A percentile compares a stretch with the other conserved stretches of the same genome.
Conservation (phyloP, 2,797 vertebrate species). For the Vireo griseus region DNA sequence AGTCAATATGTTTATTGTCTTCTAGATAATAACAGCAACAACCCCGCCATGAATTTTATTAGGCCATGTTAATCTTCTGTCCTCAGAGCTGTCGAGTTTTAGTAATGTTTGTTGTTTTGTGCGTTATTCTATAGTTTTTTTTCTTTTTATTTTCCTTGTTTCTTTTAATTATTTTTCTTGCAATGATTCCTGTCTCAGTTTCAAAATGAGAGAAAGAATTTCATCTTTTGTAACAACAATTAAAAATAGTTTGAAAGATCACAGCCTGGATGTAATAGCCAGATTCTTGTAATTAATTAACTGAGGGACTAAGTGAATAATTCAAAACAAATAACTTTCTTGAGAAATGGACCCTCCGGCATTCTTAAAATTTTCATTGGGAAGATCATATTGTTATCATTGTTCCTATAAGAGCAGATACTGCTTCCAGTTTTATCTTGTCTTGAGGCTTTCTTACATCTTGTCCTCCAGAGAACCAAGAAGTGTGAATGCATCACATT, state of each 20-base stretch:
- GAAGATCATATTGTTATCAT: neutral
- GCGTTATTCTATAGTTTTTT: neutral
- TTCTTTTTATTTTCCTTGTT: rapidly evolving
- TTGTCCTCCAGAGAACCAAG: neutral
- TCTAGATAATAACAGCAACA: neutral
- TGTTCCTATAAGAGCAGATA: neutral
- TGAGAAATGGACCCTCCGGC: neutral
- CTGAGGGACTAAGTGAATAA: neutral
- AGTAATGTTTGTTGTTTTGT: neutral
- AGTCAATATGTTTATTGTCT: neutral
- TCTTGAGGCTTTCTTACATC: neutral
- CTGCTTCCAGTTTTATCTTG: no score
- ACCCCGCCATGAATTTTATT: neutral
- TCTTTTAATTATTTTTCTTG: neutral
- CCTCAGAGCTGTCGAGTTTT: neutral
- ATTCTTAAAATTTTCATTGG: neutral
- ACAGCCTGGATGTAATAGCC: neutral
- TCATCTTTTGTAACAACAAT: neutral
- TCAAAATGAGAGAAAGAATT: neutral
- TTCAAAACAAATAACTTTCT: neutral
- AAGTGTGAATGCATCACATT: neutral
- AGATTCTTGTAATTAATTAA: conserved; percentile 31
- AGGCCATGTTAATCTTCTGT: neutral
- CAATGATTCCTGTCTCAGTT: neutral
- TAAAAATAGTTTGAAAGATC: conserved; percentile 9